Percentiles rank a stretch among this genome's conserved stretches.
These are phyloP conservation scores for Chinchilla lanigera DNA, from an alignment of 2,113 vertebrate species.

Conservation along the genomic window DNA sequence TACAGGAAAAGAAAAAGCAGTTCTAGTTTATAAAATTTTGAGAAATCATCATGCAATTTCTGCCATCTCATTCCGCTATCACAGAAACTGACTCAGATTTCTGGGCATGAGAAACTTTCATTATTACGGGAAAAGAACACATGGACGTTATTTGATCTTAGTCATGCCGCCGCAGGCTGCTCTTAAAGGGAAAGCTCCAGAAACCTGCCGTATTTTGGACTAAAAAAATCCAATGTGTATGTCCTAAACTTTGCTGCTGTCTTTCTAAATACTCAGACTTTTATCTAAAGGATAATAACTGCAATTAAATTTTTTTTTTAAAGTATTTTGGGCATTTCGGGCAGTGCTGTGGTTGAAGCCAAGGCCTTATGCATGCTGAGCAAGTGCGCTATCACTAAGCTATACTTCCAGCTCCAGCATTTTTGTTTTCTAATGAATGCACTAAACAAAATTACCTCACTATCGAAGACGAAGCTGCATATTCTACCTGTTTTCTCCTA, in stretches of 20 bases:
- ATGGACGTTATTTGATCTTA: not conserved
- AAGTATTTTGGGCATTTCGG: not conserved
- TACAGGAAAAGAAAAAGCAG: slow-evolving; percentile 52
- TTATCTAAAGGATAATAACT: not conserved
- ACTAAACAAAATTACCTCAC: slow-evolving; percentile 62
- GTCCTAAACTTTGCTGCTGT: not conserved
- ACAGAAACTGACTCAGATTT: not conserved
- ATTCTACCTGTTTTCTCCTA: slow-evolving; percentile 65
- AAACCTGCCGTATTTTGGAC: not conserved
- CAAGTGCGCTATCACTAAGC: not conserved
- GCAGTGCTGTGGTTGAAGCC: not conserved
- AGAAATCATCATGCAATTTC: not conserved
- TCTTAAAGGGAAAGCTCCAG: slow-evolving; percentile 45
- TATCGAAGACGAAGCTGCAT: slow-evolving; percentile 72
- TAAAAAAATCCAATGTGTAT: not conserved
- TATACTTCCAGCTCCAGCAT: too few species aligned
- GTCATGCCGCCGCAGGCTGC: not conserved
- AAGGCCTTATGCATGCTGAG: not conserved
- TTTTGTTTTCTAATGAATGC: slow-evolving; percentile 54
- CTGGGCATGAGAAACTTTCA: not conserved
- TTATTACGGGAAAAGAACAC: not conserved
- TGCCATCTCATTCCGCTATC: not conserved
- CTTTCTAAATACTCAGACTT: not conserved
- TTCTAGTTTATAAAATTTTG: not conserved
- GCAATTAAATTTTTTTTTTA: slow-evolving; percentile 48